phyloP scores from a whole-genome alignment of 2,888 invertebrate species.

The Andricus curvator region DNA sequence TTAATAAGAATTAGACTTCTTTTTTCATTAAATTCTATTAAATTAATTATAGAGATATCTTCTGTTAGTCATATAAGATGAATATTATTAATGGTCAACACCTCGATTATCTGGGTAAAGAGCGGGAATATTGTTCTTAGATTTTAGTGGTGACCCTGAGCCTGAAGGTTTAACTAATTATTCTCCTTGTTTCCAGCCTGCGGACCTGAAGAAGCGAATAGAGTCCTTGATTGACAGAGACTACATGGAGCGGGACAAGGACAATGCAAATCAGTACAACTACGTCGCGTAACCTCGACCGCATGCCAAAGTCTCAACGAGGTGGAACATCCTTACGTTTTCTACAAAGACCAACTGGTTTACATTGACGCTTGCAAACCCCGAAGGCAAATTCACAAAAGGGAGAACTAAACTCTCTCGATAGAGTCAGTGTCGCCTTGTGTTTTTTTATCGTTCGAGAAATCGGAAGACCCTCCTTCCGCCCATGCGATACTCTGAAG shows the following conservation, averaged over 20 bases:
- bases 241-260: slow-evolving; percentile 99
- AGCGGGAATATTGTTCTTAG: too few relatives aligned
- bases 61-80: too few relatives aligned
- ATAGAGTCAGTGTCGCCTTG: not conserved
- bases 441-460: not conserved
- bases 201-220: slow-evolving; percentile 98
- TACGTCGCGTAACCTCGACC: slow-evolving; percentile 93
- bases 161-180: not conserved
- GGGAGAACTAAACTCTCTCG: not conserved
- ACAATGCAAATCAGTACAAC: slow-evolving; percentile 98
- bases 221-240: slow-evolving; percentile 99
- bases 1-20: too few relatives aligned
- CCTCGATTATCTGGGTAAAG: too few relatives aligned
- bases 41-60: too few relatives aligned
- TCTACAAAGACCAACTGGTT: slow-evolving; percentile 5
- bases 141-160: too few relatives aligned
- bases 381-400: not conserved
- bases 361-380: not conserved
- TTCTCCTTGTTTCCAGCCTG: slow-evolving; percentile 84
- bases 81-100: too few relatives aligned
- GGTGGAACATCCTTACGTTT: slow-evolving; percentile 54
- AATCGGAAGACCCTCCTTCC: not conserved
- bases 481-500: not conserved
- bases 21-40: too few relatives aligned
- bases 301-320: slow-evolving; percentile 71